These are phyloP conservation scores for Cyclophora albipunctata DNA, from an alignment of 2,888 invertebrate species.

Conservation along the genomic window DNA sequence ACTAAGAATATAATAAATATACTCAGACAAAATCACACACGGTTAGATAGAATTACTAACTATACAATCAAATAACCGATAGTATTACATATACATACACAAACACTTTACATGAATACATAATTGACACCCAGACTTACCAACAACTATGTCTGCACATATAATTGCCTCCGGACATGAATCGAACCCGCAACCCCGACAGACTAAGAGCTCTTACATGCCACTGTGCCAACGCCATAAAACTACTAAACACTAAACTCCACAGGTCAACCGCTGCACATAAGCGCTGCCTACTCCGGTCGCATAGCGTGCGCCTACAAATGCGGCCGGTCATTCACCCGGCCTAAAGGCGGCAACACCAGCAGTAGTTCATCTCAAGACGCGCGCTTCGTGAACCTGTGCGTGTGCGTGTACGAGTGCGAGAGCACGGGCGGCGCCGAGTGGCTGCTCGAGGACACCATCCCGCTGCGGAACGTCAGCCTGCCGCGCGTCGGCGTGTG, in stretches of 20 bases:
- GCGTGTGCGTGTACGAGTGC: conserved; percentile 98
- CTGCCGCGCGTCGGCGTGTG: conserved; percentile 87
- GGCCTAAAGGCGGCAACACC: conserved; percentile 84
- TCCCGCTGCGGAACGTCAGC: conserved; percentile 94
- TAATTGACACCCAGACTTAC: too few relatives aligned
- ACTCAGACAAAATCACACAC: too few relatives aligned
- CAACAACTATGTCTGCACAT: too few relatives aligned
- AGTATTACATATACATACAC: too few relatives aligned
- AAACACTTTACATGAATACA: too few relatives aligned
- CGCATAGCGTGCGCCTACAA: conserved; percentile 98
- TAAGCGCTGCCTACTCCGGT: conserved; percentile 98
- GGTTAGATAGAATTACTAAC: too few relatives aligned
- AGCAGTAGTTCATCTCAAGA: conserved; percentile 70
- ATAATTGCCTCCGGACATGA: too few relatives aligned
- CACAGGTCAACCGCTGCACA: conserved; percentile 88
- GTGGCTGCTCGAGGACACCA: conserved; percentile 97
- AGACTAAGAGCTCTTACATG: too few relatives aligned
- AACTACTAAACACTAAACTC: background rate
- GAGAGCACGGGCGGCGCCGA: conserved; percentile 96
- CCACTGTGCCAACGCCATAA: too few relatives aligned
- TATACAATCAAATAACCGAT: too few relatives aligned
- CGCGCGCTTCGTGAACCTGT: conserved; percentile 90
- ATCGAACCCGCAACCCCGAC: too few relatives aligned
- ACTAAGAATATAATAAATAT: background rate
- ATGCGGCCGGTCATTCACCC: conserved; percentile 91